phyloP scores from a whole-genome alignment of 2,888 invertebrate genomes.

The Macrosoma leucophasiata region DNA sequence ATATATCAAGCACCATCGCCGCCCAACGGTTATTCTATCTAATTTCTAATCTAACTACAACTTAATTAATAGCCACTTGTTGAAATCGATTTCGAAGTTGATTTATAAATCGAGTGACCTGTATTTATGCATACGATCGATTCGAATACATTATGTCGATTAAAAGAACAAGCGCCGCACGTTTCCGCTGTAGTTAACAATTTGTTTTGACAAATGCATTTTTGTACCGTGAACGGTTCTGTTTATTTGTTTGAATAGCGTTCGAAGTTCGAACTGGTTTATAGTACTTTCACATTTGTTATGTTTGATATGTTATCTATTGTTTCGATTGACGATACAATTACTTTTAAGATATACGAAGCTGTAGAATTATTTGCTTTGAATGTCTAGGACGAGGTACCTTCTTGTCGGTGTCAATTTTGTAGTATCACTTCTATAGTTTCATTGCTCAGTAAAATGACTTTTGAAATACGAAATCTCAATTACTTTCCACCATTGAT shows the following conservation, averaged over 20 bases:
- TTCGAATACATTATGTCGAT: constrained; percentile 51
- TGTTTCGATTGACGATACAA: too few relatives aligned
- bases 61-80: constrained; percentile 75
- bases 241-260: constrained; percentile 8
- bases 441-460: too few relatives aligned
- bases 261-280: too few relatives aligned
- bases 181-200: constrained; percentile 39
- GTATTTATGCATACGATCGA: constrained; percentile 57
- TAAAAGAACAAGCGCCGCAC: constrained; percentile 38
- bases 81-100: constrained; percentile 72
- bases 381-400: too few relatives aligned
- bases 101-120: constrained; percentile 71
- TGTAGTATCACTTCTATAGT: too few relatives aligned
- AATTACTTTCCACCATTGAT: too few relatives aligned
- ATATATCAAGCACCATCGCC: constrained; percentile 54
- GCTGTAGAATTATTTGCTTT: too few relatives aligned
- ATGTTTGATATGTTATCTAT: too few relatives aligned
- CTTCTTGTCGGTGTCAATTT: too few relatives aligned
- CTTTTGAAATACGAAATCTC: too few relatives aligned
- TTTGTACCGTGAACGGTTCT: constrained; percentile 26
- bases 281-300: too few relatives aligned
- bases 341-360: too few relatives aligned
- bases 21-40: constrained; percentile 63
- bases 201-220: constrained; percentile 39
- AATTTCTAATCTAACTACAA: constrained; percentile 73